Evolutionary conservation across 2,113 vertebrate genomes (phyloP).

Genomic region (Rhizomys pruinosus): DNA sequence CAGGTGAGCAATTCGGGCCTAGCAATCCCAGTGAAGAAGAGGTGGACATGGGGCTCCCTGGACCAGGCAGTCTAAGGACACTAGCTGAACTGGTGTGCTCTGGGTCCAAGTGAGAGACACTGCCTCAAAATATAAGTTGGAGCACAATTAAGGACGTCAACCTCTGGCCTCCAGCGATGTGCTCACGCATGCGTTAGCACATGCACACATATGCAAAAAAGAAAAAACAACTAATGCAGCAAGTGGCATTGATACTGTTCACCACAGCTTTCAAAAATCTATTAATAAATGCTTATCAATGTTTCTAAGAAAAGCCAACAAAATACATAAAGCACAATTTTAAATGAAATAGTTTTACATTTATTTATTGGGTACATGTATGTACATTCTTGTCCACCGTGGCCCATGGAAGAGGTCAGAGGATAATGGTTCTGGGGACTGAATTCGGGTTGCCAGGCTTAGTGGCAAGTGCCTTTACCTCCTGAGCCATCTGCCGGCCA

Average conservation of each 20-base stretch:
- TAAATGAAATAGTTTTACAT: neutral
- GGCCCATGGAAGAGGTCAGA: neutral
- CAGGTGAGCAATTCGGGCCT: neutral
- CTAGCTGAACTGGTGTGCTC: neutral
- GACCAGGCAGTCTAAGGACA: neutral
- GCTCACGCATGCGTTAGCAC: too few species aligned
- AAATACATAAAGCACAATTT: constrained; percentile 13
- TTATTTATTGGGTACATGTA: neutral
- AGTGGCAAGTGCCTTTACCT: neutral
- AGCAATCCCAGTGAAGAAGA: neutral
- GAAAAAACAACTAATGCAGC: neutral
- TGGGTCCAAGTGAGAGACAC: neutral
- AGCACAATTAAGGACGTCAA: too few species aligned
- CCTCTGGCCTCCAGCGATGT: too few species aligned
- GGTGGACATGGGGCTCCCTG: neutral
- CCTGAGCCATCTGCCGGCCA: too few species aligned
- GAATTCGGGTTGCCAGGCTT: too few species aligned
- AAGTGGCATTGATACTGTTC: constrained; percentile 12
- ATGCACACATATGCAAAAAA: neutral
- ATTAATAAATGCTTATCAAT: neutral
- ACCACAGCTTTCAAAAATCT: constrained; percentile 8
- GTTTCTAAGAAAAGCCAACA: constrained; percentile 26
- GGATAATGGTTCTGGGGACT: neutral
- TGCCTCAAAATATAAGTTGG: neutral
- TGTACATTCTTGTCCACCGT: too few species aligned